A percentile compares a stretch with the other conserved stretches of the same genome.
Conservation (phyloP, 2,113 vertebrate species). For the Acinonyx jubatus region DNA sequence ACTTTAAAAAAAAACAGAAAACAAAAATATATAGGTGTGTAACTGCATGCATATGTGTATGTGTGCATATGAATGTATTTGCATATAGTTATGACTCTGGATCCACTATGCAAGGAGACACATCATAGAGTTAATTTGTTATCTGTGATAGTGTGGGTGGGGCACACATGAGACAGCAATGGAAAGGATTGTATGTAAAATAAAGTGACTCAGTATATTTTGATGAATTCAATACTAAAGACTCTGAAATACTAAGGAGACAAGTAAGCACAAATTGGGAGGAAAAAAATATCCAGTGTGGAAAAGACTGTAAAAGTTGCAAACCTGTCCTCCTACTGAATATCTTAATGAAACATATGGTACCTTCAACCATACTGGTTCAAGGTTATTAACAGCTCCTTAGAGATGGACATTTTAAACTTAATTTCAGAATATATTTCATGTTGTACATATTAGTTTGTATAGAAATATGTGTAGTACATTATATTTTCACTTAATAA, state of each 20-base stretch:
- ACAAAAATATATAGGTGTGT: not conserved
- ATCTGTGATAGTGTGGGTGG: not conserved
- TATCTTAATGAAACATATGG: not conserved
- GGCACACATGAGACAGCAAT: not conserved
- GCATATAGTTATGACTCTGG: not conserved
- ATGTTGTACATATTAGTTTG: not conserved
- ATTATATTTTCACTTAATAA: constrained; percentile 6
- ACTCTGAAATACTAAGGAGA: not conserved
- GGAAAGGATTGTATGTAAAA: not conserved
- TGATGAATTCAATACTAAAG: not conserved
- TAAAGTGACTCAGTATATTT: not conserved
- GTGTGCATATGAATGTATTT: not conserved
- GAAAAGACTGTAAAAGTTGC: not conserved
- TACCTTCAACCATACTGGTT: not conserved
- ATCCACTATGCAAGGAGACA: not conserved
- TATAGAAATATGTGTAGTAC: not conserved
- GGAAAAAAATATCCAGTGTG: not conserved
- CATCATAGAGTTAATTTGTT: not conserved
- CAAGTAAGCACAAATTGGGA: not conserved
- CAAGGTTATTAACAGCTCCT: not conserved
- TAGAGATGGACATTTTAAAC: not conserved
- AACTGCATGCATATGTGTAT: no score
- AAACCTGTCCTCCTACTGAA: not conserved
- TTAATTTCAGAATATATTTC: not conserved
- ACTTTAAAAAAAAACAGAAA: not conserved